Base-by-base conservation (phyloP, 2,797 vertebrate genomes). In the Rhadinocentrus ornatus region DNA sequence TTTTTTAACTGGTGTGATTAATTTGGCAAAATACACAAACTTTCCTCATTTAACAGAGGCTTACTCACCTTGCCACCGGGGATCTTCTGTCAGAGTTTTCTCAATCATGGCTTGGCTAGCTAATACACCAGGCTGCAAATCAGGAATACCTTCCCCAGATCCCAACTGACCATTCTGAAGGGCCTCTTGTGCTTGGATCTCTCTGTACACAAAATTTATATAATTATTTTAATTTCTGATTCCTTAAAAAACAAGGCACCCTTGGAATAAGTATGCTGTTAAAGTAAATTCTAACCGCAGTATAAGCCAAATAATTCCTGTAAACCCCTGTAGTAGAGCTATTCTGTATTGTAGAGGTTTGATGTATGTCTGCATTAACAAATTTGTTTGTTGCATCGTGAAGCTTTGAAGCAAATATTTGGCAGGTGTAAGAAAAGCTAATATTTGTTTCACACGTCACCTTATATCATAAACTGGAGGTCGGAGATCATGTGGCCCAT, bases 91-190 rank as follows among this genome's bases (percentile, higher is more conserved):
- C 67, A 97, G 92, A 29, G 96, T 96, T 91, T 97, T 97, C 90
- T 98, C 96, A 16, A 97, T 98, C 96, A 97, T 96, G 69, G 97
- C 96, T 89, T 97, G 97, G 85, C 97, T 97, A 80, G 97, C 96
- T 83, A 97, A 85, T n/a, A 97, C 95, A 55, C 96, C 96, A 0
- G 96, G 96, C 53, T 97, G 96, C 73, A 96, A 92, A 58, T 97
- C 97, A 26, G 96, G 95, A 84, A 95, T 92, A 9, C 96, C 93
- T 64, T 97, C 97, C 20, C 95, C 93, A 0, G 94, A 90, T 35
- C 95, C 93, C 64, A 96, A 86, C 86, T 96, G 96, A 66, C 97
- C 96, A 27, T 96, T 97, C 70, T 97, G 97, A 70, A 97, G 93
- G 55, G 96, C 95, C 82, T 97, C 96, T 91, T 97, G 96, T 76